Base-by-base conservation (phyloP, 2,113 vertebrate species). In the Cephalopholis sonnerati region DNA sequence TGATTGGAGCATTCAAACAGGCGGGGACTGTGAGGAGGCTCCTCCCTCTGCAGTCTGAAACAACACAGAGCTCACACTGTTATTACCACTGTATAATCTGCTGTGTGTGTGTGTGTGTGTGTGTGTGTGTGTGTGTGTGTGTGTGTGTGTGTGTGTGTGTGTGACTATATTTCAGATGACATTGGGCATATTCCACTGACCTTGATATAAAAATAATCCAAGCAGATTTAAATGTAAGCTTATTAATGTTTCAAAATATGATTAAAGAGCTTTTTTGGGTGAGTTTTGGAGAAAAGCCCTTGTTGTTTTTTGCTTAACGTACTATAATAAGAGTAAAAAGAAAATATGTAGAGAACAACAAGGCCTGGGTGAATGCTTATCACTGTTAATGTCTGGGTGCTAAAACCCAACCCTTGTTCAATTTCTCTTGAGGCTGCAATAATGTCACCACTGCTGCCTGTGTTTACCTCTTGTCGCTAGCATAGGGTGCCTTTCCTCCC, bases 1-100 rank as follows among this genome's bases (percentile, higher is more conserved):
- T 98, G 97, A 92, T 97, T 98, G 91, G 97, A 98, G 91, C 97
- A 98, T 80, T 98, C 97, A 0, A 98, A 98, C 76, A 98, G 95
- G 18, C 97, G 95, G 12, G 97, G 96, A 32, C 91, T 93, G 82
- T 97, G 94, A n/a, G 82, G 76, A 0, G 91, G 78, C 46, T 90
- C 39, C 70, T 94, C 91, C 84, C 85, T 94, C 84, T 97, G 95
- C 77, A 98, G 94, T 77, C 97, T 98, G 89, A 63, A 71, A 79
- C 15, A 16, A 74, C n/a, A 66, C 39, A 70, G 5, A 64, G 22
- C 20, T 57, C 54, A 16, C 9, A 13, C 48, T 44, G 27, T 32
- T 10, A 27, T 20, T 25, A 79, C 29, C 62, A 9, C 74, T 67
- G 51, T 24, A 58, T 58, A 63, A 80, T 80, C 50, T 63, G 36